A percentile compares a stretch with the other conserved stretches of the same genome.
These are phyloP conservation scores for Fundulus diaphanus DNA, from an alignment of 2,797 vertebrate species.

Conservation along the genomic window DNA sequence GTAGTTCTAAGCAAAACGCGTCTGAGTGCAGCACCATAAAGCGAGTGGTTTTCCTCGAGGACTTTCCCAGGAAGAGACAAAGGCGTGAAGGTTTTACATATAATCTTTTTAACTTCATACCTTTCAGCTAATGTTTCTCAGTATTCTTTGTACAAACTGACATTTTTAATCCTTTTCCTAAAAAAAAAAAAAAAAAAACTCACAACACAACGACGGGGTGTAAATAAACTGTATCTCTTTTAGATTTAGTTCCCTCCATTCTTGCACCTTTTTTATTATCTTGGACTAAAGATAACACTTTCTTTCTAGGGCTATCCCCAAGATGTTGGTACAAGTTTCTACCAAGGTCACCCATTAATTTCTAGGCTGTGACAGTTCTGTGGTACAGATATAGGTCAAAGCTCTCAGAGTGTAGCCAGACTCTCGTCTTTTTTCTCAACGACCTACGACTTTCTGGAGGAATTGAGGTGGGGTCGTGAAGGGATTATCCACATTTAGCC, in stretches of 20 bases:
- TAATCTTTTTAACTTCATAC: background rate
- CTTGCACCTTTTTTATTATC: constrained; percentile 24
- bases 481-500: constrained; percentile 44
- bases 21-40: constrained; percentile 24
- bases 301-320: constrained; percentile 76
- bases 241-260: constrained; percentile 3
- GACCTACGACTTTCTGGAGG: constrained; percentile 47
- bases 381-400: constrained; percentile 75
- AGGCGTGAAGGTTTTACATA: background rate
- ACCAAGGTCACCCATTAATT: constrained; percentile 77
- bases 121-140: background rate
- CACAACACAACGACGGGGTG: background rate
- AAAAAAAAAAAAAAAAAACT: constrained; percentile 10
- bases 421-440: constrained; percentile 39
- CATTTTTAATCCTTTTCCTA: background rate
- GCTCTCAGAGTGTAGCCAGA: constrained; percentile 50
- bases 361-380: constrained; percentile 73
- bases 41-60: constrained; percentile 46
- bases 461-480: constrained; percentile 8
- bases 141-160: background rate
- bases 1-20: constrained; percentile 72
- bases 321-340: constrained; percentile 56
- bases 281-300: constrained; percentile 35
- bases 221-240: constrained; percentile 2
- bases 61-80: constrained; percentile 26